These are phyloP conservation scores for Sitophilus oryzae DNA, from an alignment of 1,140 invertebrate species.

Conservation along the genomic window DNA sequence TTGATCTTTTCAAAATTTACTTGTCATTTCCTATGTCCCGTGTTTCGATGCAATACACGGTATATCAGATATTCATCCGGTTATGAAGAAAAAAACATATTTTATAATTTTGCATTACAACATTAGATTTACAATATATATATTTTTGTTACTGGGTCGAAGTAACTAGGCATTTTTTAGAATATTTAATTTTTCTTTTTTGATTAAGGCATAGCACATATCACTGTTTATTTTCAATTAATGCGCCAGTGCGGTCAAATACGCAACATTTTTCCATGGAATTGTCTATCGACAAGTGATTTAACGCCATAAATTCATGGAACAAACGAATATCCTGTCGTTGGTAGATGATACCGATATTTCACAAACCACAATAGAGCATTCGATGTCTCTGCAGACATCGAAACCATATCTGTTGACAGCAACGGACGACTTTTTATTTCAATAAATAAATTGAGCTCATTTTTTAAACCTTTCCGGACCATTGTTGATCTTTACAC, in stretches of 20 bases:
- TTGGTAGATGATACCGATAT: slow-evolving; percentile 21
- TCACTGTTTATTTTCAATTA: slow-evolving; percentile 21
- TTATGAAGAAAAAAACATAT: no score
- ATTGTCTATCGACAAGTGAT: slow-evolving; percentile 25
- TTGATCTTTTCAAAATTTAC: no score
- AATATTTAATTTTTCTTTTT: no score
- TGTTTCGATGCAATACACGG: no score
- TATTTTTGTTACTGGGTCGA: no score
- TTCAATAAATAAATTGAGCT: slow-evolving; percentile 28
- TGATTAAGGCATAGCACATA: slow-evolving; percentile 7
- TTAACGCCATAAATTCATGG: slow-evolving; percentile 17
- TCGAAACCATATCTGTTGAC: slow-evolving; percentile 12
- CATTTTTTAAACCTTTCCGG: slow-evolving; percentile 21
- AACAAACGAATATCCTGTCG: slow-evolving; percentile 16
- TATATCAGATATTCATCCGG: no score
- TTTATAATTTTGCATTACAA: no score
- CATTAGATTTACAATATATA: no score
- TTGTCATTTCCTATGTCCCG: no score
- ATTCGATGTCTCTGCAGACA: slow-evolving; percentile 11
- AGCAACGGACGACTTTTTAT: no score
- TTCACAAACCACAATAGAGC: slow-evolving; percentile 21
- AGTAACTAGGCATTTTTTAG: no score
- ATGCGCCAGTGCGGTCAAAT: slow-evolving; percentile 10
- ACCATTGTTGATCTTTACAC: slow-evolving; percentile 28
- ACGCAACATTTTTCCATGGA: slow-evolving; percentile 16